Evolutionary conservation across 2,113 vertebrate genomes (phyloP).

Genomic region (Hypocryptadius cinnamomeus): DNA sequence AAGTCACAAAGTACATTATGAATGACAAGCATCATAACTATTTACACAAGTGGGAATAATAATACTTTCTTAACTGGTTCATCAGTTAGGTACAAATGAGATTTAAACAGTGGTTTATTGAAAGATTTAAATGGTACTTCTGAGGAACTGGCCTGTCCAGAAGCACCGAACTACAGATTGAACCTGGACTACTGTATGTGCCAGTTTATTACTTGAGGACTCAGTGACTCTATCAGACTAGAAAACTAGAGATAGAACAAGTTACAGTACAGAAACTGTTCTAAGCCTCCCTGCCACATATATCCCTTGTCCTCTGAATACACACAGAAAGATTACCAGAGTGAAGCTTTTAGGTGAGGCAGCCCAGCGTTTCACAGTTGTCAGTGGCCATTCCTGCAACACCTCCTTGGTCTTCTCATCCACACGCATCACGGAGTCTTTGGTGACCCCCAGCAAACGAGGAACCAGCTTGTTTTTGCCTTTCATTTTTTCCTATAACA

Average conservation of each 20-base stretch:
- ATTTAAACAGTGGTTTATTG: not conserved
- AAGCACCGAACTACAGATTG: not conserved
- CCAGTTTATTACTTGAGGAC: not conserved
- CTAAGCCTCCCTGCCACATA: not conserved
- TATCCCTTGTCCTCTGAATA: not conserved
- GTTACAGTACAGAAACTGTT: not conserved
- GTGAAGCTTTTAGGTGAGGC: constrained; percentile 99
- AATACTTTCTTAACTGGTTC: not conserved
- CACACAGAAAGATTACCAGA: constrained; percentile 74
- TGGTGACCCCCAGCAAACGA: constrained; percentile 93
- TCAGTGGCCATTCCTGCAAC: constrained; percentile 96
- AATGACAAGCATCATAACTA: not conserved
- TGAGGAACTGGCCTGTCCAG: not conserved
- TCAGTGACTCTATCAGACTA: not conserved
- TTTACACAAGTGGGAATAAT: not conserved
- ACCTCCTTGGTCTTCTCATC: constrained; percentile 98
- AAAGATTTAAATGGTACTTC: not conserved
- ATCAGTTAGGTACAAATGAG: not conserved
- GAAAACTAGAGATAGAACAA: not conserved
- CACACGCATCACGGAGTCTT: constrained; percentile 98
- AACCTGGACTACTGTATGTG: not conserved
- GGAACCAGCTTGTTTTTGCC: constrained; percentile 97
- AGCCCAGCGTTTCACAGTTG: constrained; percentile 98
- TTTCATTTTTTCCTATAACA: constrained; percentile 95
- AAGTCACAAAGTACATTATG: not conserved